Conservation (phyloP, 92 coral and sea anemone genomes). For the Blastomussa wellsi region DNA sequence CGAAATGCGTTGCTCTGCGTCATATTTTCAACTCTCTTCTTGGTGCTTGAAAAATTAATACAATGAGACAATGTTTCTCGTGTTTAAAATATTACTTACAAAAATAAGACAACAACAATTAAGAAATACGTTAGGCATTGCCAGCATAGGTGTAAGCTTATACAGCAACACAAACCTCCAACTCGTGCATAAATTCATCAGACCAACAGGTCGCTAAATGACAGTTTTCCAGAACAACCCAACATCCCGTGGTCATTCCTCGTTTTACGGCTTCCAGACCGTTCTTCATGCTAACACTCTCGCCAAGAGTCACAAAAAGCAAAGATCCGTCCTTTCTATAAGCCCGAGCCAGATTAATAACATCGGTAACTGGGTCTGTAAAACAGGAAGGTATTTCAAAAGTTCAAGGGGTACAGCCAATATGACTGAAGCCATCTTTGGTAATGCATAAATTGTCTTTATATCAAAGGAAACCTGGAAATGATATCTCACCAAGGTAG, state of each 20-base stretch:
- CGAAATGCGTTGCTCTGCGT: too few relatives aligned
- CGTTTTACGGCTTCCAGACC: constrained; percentile 71
- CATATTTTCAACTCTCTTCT: too few relatives aligned
- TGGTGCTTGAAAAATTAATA: too few relatives aligned
- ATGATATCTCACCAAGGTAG: too few relatives aligned
- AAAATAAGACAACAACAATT: neutral
- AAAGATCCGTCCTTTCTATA: constrained; percentile 46
- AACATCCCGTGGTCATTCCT: constrained; percentile 73
- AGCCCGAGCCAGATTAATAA: constrained; percentile 74
- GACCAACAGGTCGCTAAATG: constrained; percentile 81
- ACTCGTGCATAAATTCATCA: constrained; percentile 62
- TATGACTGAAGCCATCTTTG: too few relatives aligned
- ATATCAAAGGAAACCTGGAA: too few relatives aligned
- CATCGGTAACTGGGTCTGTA: constrained; percentile 73
- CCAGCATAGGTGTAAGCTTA: neutral
- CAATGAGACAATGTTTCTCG: too few relatives aligned
- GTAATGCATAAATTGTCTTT: too few relatives aligned
- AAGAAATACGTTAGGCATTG: neutral
- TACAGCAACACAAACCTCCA: constrained; percentile 70
- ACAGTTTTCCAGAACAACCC: constrained; percentile 89
- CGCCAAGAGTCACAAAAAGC: constrained; percentile 68
- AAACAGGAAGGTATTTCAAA: neutral
- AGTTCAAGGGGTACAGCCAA: too few relatives aligned
- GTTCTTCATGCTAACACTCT: constrained; percentile 49
- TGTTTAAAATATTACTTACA: too few relatives aligned